Evolutionary conservation across 1,140 invertebrate genomes (phyloP).

Genomic region (Daktulosphaira vitifoliae): DNA sequence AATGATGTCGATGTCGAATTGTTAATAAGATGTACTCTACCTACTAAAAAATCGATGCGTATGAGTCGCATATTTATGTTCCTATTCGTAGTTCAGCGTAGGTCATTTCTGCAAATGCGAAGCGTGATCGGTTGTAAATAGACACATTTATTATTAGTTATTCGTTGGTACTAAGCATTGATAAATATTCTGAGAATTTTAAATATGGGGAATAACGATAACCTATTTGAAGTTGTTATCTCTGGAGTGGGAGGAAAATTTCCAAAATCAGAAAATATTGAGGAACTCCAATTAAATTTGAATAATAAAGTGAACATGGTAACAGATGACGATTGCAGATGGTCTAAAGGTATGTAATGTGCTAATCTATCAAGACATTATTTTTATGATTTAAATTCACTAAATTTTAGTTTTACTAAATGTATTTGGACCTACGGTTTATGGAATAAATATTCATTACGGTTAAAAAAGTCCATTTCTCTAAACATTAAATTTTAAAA

Average conservation of each 20-base stretch:
- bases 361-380: too few species aligned
- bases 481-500: too few species aligned
- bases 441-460: too few species aligned
- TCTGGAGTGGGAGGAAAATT: constrained; percentile 56
- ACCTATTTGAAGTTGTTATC: constrained; percentile 47
- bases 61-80: not conserved
- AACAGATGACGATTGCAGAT: constrained; percentile 49
- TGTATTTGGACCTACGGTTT: too few species aligned
- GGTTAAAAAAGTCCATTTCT: too few species aligned
- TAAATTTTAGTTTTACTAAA: too few species aligned
- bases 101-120: not conserved
- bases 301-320: constrained; percentile 52
- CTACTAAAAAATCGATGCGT: not conserved
- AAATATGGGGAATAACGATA: constrained; percentile 23
- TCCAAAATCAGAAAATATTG: constrained; percentile 52
- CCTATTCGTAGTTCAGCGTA: not conserved
- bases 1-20: constrained; percentile 21
- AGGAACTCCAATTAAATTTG: constrained; percentile 52
- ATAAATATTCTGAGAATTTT: not conserved
- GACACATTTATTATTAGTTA: not conserved
- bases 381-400: too few species aligned
- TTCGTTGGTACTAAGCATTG: not conserved
- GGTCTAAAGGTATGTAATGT: constrained; percentile 50
- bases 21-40: constrained; percentile 11
- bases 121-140: constrained; percentile 1